phyloP scores from a whole-genome alignment of 1,140 invertebrate genomes.

The Zaprionus nigranus region DNA sequence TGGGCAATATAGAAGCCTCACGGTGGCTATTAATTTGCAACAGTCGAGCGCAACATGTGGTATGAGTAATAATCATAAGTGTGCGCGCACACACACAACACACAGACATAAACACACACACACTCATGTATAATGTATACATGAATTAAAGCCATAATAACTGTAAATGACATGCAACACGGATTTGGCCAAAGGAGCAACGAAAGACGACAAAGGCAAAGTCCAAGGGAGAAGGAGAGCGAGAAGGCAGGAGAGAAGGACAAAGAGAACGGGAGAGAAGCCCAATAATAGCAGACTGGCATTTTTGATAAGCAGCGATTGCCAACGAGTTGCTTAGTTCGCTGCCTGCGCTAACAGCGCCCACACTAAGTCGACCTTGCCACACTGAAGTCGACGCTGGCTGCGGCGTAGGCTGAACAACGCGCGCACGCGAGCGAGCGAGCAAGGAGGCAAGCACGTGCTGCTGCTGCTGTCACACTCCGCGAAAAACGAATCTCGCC shows the following conservation, averaged over 20 bases:
- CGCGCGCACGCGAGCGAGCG: neutral
- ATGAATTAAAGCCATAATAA: slow-evolving; percentile 18
- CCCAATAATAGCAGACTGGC: slow-evolving; percentile 52
- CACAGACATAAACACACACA: neutral
- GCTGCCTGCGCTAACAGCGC: slow-evolving; percentile 4
- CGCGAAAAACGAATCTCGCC: neutral
- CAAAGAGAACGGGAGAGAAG: slow-evolving; percentile 30
- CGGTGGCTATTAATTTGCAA: slow-evolving; percentile 18
- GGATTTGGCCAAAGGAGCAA: slow-evolving; percentile 13
- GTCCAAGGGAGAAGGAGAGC: neutral
- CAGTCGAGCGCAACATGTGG: slow-evolving; percentile 45
- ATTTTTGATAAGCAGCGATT: slow-evolving; percentile 33
- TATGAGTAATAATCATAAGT: slow-evolving; percentile 45
- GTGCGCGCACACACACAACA: neutral
- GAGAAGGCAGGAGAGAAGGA: neutral
- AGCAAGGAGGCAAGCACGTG: slow-evolving; percentile 1
- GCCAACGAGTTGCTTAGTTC: neutral
- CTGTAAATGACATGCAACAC: slow-evolving; percentile 36
- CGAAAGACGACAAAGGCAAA: neutral
- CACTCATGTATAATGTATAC: slow-evolving; percentile 1
- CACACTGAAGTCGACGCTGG: slow-evolving; percentile 20
- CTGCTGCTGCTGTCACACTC: neutral
- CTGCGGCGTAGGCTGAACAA: neutral
- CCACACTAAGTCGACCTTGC: slow-evolving; percentile 34
- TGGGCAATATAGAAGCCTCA: slow-evolving; percentile 18